Base-by-base conservation (phyloP, 1,140 invertebrate species). In the Zaprionus kolodkinae region DNA sequence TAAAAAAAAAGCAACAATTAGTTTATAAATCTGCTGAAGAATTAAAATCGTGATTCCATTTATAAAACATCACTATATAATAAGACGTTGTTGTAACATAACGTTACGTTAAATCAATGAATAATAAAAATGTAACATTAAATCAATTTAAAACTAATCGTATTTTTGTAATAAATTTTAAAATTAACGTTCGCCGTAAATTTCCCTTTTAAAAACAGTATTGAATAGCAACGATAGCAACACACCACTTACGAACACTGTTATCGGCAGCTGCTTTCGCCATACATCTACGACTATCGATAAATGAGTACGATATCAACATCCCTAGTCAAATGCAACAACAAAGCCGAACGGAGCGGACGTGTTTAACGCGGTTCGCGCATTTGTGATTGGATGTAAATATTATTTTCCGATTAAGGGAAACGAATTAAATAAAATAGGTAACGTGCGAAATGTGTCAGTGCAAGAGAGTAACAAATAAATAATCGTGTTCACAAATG, bases 311-410 rank as follows among this genome's bases (percentile, higher is more conserved):
- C 69, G 54, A 52, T 50, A 59, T 21, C 43, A 67, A 38, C 54
- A 70, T 40, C 33, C 38, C 21, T 15, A 15, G 38, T 74, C 72
- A 74, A 74, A 74, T 59, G 72, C 66, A 74, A 74, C 66, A 74
- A 74, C 72, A 74, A 74, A 15, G 66, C 52, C 59, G 72, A 70
- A 50, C 72, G 15, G 30, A 50, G 57, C 40, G 40, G 72, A 63
- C 66, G 66, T 74, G 40, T 48, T 66, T 9, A 30, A 43, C 63
- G 52, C 66, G 72, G 72, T 33, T 35, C 30, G 59, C 25, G 15
- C 61, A 30, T 62, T 74, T 74, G 66, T 63, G 35, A 52, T 62
- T 63, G 52, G 40, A 27, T 55, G 52, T 69, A 62, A 62, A 70
- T 70, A 70, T 54, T 69, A 62, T 70, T 69, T 52, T 43, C 38